phyloP scores from a whole-genome alignment of 2,797 vertebrate species.

The Arnoldichthys spilopterus region DNA sequence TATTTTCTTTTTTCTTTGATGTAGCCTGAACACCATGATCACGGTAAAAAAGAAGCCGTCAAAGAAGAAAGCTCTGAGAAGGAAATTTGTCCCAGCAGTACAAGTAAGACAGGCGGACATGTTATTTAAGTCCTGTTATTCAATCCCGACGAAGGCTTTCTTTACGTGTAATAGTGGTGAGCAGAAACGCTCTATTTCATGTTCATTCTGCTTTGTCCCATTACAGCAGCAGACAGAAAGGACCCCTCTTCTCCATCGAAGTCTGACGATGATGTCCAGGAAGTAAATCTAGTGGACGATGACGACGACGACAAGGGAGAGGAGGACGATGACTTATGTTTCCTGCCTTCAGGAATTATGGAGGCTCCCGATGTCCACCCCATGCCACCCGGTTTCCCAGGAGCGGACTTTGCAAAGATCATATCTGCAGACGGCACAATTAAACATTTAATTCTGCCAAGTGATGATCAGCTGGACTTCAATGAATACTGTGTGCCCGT shows the following conservation, averaged over 20 bases:
- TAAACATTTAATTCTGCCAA: constrained; percentile 27
- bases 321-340: constrained; percentile 20
- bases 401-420: neutral
- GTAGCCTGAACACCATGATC: constrained; percentile 18
- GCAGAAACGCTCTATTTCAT: too few relatives aligned
- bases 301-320: neutral
- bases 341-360: constrained; percentile 18
- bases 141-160: too few relatives aligned
- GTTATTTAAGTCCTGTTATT: neutral
- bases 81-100: constrained; percentile 34
- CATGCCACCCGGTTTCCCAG: neutral
- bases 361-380: constrained; percentile 13
- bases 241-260: neutral
- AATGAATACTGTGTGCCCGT: constrained; percentile 44
- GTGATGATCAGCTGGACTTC: constrained; percentile 18
- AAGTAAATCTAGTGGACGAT: constrained; percentile 3
- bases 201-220: neutral
- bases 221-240: neutral
- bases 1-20: constrained; percentile 31
- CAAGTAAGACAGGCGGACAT: constrained; percentile 27
- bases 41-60: constrained; percentile 59
- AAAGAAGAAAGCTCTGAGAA: constrained; percentile 64
- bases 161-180: too few relatives aligned
- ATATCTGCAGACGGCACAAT: constrained; percentile 27
- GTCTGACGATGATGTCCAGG: neutral